Evolutionary conservation across 2,113 vertebrate genomes (phyloP).

Genomic region (Labrus mixtus): DNA sequence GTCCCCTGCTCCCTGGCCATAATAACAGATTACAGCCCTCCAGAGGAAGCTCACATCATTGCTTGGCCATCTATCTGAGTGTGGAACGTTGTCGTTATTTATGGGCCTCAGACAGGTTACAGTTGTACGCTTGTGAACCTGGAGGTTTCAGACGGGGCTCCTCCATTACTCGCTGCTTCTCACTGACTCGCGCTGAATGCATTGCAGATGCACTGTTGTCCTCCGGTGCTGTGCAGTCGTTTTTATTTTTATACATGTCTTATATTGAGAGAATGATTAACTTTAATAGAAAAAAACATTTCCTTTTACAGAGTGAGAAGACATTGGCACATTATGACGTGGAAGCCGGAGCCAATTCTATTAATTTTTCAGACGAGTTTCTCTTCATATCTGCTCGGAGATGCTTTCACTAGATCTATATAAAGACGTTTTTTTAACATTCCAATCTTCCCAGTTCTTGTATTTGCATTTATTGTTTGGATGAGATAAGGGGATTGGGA

Average conservation of each 20-base stretch:
- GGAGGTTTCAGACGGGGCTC: slow-evolving; percentile 44
- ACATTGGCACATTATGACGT: slow-evolving; percentile 17
- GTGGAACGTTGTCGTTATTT: slow-evolving; percentile 71
- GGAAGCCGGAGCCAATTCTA: slow-evolving; percentile 50
- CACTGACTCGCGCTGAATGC: slow-evolving; percentile 44
- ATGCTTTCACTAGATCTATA: slow-evolving; percentile 47
- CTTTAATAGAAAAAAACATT: slow-evolving; percentile 13
- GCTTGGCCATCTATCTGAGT: slow-evolving; percentile 71
- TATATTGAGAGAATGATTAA: slow-evolving; percentile 26
- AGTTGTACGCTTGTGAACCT: slow-evolving; percentile 67
- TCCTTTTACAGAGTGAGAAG: neutral
- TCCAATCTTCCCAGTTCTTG: slow-evolving; percentile 42
- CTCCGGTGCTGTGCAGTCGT: neutral
- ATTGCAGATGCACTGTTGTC: slow-evolving; percentile 15
- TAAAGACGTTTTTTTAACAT: slow-evolving; percentile 34
- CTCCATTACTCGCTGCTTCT: slow-evolving; percentile 49
- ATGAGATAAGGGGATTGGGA: slow-evolving; percentile 46
- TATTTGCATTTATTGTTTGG: slow-evolving; percentile 64
- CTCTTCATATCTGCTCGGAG: slow-evolving; percentile 47
- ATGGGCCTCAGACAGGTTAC: slow-evolving; percentile 64
- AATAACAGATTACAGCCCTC: slow-evolving; percentile 77
- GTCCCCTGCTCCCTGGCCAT: slow-evolving; percentile 66
- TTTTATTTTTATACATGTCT: slow-evolving; percentile 18
- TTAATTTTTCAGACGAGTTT: slow-evolving; percentile 31
- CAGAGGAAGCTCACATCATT: slow-evolving; percentile 75